Percentiles rank a stretch among this genome's conserved stretches.
Evolutionary conservation across 2,113 vertebrate species (phyloP).

Genomic region (Amazona vittata): DNA sequence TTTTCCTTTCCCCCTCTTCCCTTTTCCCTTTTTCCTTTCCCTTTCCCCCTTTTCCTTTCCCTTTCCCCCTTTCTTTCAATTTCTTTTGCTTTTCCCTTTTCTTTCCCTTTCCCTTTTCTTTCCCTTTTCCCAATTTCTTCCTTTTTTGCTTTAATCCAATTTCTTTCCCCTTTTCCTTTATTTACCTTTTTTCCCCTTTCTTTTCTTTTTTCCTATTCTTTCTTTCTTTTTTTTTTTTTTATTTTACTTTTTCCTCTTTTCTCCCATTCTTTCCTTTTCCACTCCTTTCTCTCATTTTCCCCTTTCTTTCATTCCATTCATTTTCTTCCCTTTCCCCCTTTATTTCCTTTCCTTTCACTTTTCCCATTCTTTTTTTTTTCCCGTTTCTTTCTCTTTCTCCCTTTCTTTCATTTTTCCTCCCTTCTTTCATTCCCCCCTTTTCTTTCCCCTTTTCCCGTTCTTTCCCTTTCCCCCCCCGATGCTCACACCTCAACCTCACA

Average conservation of each 20-base stretch:
- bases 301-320: no score
- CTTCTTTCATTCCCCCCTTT: fast-evolving
- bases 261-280: no score
- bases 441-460: no score
- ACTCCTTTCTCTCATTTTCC: not conserved
- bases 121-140: not conserved
- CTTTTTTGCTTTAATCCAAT: not conserved
- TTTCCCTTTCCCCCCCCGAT: not conserved
- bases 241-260: not conserved
- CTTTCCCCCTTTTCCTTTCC: no score
- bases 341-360: fast-evolving
- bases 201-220: fast-evolving
- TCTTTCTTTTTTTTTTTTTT: not conserved
- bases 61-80: fast-evolving
- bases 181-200: no score
- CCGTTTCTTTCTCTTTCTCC: no score
- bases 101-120: fast-evolving
- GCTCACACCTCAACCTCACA: not conserved
- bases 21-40: no score
- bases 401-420: fast-evolving
- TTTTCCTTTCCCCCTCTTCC: not conserved
- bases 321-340: fast-evolving
- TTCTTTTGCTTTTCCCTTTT: not conserved
- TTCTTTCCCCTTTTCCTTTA: no score
- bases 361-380: no score